Evolutionary conservation across 92 coral and sea anemone genomes (phyloP), one percentile per base, ranked within the genome.

Genomic region (Zoanthus solanderi): DNA sequence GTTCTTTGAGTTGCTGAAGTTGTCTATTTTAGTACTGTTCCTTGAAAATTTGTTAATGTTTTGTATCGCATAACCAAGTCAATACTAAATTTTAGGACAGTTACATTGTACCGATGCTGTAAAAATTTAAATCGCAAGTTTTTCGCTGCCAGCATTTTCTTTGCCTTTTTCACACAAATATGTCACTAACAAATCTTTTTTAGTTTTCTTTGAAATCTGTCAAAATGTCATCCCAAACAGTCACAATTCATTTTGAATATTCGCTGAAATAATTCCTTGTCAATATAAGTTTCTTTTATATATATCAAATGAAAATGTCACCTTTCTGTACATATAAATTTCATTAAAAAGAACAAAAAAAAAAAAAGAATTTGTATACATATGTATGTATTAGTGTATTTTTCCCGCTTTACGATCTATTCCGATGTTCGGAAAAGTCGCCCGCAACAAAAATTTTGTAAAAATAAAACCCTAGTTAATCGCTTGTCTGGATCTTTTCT

Each of bases 221-320:
- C 85, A 66, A 63, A 63, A 45, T 81, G 75, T 81, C 85, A 66
- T 12, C 75, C 63, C 71, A 46, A 66, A 81, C 29, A 81, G 75
- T 66, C 85, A 65, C 75, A 34, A 65, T 23, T 81, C 85, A 47
- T 66, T 81, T 81, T 81, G 85, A 68, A 47, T 13, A 63, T 73
- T 73, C 75, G 75, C 85, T 31, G 34, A 81, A 66, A 3, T 81
- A 65, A 81, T 81, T 46, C 85, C 63, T 32, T 42, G 65, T 71
- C 45, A 63, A 66, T 28, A 44, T 28, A 42, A 42, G 75, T 15
- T 17, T 46, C 44, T 28, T 66, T 28, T 31, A 71, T 44, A 29
- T 31, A 77, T 18, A 81, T 45, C 75, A 9, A 66, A 81, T 81
- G 72, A 14, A 78, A 45, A 65, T 65, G 74, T 66, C 75, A 48